phyloP scores from a whole-genome alignment of 2,113 vertebrate species.

The Oreotrochilus melanogaster region DNA sequence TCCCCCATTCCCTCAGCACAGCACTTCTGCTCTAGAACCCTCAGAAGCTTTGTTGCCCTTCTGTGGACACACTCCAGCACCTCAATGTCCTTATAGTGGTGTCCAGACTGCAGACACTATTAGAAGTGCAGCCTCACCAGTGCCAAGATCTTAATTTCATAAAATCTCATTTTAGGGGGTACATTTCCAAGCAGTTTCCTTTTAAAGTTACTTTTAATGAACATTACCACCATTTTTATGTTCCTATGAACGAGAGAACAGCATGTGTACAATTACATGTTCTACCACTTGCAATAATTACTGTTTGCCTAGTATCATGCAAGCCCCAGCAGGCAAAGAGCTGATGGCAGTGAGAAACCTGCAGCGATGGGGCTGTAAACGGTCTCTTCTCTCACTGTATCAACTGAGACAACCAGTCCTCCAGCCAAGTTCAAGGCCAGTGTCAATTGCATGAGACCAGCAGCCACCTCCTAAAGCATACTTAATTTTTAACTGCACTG shows the following conservation, averaged over 20 bases:
- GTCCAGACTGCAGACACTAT: no score
- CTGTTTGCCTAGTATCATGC: background rate
- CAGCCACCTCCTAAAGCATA: background rate
- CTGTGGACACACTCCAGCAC: no score
- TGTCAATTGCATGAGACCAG: background rate
- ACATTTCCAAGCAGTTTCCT: background rate
- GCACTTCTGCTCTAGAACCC: no score
- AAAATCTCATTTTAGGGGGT: background rate
- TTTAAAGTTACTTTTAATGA: background rate
- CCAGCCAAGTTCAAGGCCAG: background rate
- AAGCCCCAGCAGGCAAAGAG: background rate
- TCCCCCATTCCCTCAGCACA: no score
- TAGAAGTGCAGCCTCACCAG: no score
- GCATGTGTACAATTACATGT: background rate
- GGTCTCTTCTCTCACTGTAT: fast-evolving
- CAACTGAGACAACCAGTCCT: background rate
- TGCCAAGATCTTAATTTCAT: background rate
- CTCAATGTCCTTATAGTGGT: no score
- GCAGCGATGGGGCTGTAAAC: background rate
- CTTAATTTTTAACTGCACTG: background rate
- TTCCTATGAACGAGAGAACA: background rate
- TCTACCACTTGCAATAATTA: background rate
- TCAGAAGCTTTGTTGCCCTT: no score
- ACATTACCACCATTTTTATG: background rate
- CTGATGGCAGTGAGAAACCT: background rate